A percentile compares a stretch with the other conserved stretches of the same genome.
Conservation (phyloP, 1,140 invertebrate species). For the Matsumurasca onukii region DNA sequence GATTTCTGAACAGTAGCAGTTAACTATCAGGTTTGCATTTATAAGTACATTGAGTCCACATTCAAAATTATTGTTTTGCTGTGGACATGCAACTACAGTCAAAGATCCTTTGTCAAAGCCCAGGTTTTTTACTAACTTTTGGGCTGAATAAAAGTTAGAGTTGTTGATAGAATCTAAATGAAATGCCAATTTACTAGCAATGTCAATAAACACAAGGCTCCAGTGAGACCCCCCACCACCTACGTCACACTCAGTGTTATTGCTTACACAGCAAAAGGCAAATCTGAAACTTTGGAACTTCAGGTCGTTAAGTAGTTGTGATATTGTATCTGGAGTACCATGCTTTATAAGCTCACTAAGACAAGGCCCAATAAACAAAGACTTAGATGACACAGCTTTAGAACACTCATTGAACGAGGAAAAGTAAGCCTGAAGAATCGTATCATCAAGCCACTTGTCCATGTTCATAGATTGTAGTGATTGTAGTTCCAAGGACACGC, state of each 20-base stretch:
- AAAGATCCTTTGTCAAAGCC: neutral
- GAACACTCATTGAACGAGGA: too few relatives aligned
- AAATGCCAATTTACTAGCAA: neutral
- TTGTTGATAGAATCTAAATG: neutral
- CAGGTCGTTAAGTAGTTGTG: neutral
- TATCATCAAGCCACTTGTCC: too few relatives aligned
- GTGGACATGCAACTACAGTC: neutral
- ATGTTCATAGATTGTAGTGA: too few relatives aligned
- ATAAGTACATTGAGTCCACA: neutral
- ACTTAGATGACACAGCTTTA: neutral
- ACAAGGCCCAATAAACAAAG: neutral
- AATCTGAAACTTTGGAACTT: neutral
- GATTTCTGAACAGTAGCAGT: neutral
- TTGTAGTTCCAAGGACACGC: neutral
- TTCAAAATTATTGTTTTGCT: too few relatives aligned
- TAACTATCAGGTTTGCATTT: neutral
- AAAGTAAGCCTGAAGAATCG: too few relatives aligned
- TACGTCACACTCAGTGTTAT: too few relatives aligned
- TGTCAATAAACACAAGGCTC: too few relatives aligned
- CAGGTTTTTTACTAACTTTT: too few relatives aligned
- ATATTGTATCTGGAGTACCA: neutral
- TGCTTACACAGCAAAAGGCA: neutral
- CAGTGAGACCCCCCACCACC: too few relatives aligned
- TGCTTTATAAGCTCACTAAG: neutral
- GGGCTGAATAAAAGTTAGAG: neutral